phyloP scores from a whole-genome alignment of 2,797 vertebrate genomes.

The Vultur gryphus region DNA sequence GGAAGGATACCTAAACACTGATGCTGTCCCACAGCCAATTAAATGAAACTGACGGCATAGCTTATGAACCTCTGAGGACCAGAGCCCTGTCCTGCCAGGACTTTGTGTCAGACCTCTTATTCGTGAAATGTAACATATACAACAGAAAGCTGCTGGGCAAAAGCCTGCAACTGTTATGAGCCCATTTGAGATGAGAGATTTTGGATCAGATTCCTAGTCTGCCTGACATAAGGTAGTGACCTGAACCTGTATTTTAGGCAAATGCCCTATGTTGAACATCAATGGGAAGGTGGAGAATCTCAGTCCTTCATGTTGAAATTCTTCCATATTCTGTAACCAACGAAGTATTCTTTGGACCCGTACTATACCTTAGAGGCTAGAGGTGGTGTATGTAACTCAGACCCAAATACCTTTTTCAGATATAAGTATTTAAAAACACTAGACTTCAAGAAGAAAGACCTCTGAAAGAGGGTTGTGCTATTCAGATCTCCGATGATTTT shows the following conservation, averaged over 20 bases:
- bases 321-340: neutral
- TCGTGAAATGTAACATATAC: neutral
- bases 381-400: neutral
- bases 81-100: neutral
- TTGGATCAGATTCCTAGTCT: neutral
- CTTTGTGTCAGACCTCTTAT: neutral
- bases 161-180: neutral
- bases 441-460: neutral
- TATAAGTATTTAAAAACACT: neutral
- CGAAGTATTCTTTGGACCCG: neutral
- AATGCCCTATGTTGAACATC: neutral
- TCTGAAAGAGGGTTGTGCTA: neutral
- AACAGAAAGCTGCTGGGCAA: neutral
- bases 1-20: neutral
- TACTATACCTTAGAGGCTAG: neutral
- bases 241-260: neutral
- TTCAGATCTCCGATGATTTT: neutral
- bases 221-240: neutral
- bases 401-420: neutral
- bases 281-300: neutral
- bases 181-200: neutral
- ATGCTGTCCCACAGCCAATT: neutral
- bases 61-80: neutral
- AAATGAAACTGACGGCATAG: neutral
- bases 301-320: neutral